Evolutionary conservation across 2,888 invertebrate species (phyloP).

Genomic region (Meteorus cinctellus): DNA sequence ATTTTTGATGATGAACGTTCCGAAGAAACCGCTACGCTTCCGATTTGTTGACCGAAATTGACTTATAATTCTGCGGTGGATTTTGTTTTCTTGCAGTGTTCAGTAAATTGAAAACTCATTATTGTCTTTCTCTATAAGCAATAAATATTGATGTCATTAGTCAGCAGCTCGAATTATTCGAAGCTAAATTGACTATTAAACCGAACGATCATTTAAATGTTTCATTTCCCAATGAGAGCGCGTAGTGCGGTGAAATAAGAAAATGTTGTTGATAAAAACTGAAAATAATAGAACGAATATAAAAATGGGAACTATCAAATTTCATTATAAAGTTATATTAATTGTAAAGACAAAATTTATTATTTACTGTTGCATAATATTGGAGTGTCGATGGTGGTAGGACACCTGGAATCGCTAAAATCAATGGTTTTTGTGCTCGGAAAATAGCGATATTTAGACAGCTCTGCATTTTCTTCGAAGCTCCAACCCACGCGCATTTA

Average conservation of each 20-base stretch:
- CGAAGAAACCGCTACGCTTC: slow-evolving; percentile 78
- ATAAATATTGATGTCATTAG: no score
- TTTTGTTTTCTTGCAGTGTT: no score
- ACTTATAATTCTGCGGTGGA: not conserved
- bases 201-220: not conserved
- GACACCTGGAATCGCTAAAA: slow-evolving; percentile 44
- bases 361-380: slow-evolving; percentile 52
- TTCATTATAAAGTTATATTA: not conserved
- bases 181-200: no score
- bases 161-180: no score
- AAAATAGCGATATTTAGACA: slow-evolving; percentile 49
- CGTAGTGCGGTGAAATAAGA: slow-evolving; percentile 52
- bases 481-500: slow-evolving; percentile 46
- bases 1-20: slow-evolving; percentile 77
- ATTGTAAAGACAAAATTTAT: not conserved
- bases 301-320: slow-evolving; percentile 5
- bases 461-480: slow-evolving; percentile 39
- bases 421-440: slow-evolving; percentile 53
- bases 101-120: no score
- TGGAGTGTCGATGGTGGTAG: slow-evolving; percentile 50
- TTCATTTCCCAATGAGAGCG: slow-evolving; percentile 43
- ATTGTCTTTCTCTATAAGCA: no score
- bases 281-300: slow-evolving; percentile 4
- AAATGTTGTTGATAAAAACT: slow-evolving; percentile 43
- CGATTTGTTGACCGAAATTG: slow-evolving; percentile 78